A percentile compares a stretch with the other conserved stretches of the same genome.
These are phyloP conservation scores for Dissostichus mawsoni DNA, from an alignment of 2,113 vertebrate genomes.

Conservation along the genomic window DNA sequence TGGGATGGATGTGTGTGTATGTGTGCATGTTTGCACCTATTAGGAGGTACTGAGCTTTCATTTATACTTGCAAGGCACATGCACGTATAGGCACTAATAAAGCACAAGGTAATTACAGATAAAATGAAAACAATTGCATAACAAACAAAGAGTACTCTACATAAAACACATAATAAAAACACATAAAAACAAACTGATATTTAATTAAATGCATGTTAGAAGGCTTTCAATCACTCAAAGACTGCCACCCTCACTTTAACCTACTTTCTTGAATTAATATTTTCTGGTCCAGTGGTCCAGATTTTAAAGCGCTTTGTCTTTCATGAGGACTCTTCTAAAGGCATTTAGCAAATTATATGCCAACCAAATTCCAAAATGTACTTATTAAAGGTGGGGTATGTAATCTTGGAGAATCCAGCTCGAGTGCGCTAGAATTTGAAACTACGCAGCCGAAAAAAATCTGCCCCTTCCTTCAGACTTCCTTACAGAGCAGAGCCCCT, in stretches of 20 bases:
- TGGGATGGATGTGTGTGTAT: slow-evolving; percentile 33
- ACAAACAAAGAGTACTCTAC: slow-evolving; percentile 2
- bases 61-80: slow-evolving; percentile 20
- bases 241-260: not conserved
- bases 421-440: too few species aligned
- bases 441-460: too few species aligned
- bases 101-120: slow-evolving; percentile 13
- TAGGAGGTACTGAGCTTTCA: slow-evolving; percentile 26
- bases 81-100: slow-evolving; percentile 24
- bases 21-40: slow-evolving; percentile 48
- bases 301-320: not conserved
- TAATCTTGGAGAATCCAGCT: too few species aligned
- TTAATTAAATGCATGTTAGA: slow-evolving; percentile 23
- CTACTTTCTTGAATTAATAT: slow-evolving; percentile 2
- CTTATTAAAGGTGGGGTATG: too few species aligned
- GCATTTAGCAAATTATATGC: not conserved
- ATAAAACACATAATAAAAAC: too few species aligned
- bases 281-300: not conserved
- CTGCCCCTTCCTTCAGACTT: too few species aligned
- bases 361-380: not conserved
- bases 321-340: not conserved
- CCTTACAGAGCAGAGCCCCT: too few species aligned
- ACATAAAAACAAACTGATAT: slow-evolving; percentile 33
- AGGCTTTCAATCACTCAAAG: slow-evolving; percentile 7
- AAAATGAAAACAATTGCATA: slow-evolving; percentile 13